Evolutionary conservation across 2,113 vertebrate genomes (phyloP).

Genomic region (Gulo gulo): DNA sequence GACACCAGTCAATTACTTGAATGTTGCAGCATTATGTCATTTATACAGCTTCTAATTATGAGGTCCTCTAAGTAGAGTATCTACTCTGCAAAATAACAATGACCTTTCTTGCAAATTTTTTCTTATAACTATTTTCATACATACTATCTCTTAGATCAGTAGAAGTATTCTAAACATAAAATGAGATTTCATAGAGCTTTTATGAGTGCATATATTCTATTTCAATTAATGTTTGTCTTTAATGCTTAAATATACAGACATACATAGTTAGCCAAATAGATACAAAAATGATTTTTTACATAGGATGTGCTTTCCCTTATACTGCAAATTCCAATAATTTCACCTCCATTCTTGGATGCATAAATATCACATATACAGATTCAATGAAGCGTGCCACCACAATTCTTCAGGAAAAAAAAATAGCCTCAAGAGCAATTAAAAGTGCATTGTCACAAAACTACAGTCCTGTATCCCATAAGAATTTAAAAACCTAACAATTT

Average conservation of each 20-base stretch:
- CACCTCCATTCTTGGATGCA: neutral
- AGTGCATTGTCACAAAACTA: constrained; percentile 9
- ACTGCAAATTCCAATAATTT: neutral
- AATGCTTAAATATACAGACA: neutral
- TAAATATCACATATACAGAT: neutral
- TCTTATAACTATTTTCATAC: constrained; percentile 9
- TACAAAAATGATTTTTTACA: neutral
- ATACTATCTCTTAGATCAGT: neutral
- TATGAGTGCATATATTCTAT: neutral
- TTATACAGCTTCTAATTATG: constrained; percentile 43
- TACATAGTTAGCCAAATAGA: neutral
- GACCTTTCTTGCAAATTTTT: constrained; percentile 22
- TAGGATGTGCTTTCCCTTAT: neutral
- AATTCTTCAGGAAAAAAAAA: neutral
- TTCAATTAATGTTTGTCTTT: neutral
- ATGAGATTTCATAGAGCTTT: neutral
- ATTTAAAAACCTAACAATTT: neutral
- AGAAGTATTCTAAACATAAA: constrained; percentile 24
- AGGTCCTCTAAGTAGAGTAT: neutral
- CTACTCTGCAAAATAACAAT: constrained; percentile 11
- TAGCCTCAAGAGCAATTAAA: neutral
- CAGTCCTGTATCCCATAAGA: neutral
- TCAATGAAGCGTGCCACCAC: neutral
- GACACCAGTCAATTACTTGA: neutral
- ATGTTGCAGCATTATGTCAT: constrained; percentile 31